Evolutionary conservation across 2,113 vertebrate species (phyloP).

Genomic region (Casuarius casuarius): DNA sequence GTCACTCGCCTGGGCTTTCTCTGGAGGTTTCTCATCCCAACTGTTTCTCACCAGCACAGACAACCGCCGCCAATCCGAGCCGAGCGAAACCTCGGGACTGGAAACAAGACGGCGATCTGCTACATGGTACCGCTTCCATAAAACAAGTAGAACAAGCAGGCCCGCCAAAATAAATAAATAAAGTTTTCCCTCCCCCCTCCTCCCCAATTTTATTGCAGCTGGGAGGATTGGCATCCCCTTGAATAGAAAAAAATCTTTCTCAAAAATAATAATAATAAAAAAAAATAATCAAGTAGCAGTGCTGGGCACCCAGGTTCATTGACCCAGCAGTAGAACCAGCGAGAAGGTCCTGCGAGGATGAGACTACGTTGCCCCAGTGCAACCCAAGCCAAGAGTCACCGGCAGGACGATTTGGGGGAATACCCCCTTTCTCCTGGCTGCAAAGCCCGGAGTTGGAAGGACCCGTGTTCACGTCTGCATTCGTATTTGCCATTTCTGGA

Average conservation of each 20-base stretch:
- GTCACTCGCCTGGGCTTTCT: neutral
- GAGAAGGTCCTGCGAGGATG: too few relatives aligned
- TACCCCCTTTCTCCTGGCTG: rapidly evolving
- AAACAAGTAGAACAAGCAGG: rapidly evolving
- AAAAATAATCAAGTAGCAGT: neutral
- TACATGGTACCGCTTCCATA: neutral
- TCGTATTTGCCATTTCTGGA: neutral
- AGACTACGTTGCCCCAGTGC: rapidly evolving
- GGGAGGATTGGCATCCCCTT: neutral
- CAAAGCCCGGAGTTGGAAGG: neutral
- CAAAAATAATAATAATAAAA: neutral
- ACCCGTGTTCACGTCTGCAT: neutral
- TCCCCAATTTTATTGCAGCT: neutral
- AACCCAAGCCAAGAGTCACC: rapidly evolving
- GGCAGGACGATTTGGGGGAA: neutral
- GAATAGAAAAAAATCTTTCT: neutral
- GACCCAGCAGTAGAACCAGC: neutral
- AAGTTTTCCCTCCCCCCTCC: neutral
- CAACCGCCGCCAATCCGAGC: neutral
- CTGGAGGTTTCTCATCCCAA: neutral
- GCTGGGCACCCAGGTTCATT: neutral
- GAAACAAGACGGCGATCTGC: neutral
- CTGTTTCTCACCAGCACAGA: rapidly evolving
- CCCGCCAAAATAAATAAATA: neutral
- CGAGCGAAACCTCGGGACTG: rapidly evolving